Percentiles rank a stretch among this genome's conserved stretches.
Conservation (phyloP, 1,140 invertebrate genomes). For the Acromyrmex heyeri region DNA sequence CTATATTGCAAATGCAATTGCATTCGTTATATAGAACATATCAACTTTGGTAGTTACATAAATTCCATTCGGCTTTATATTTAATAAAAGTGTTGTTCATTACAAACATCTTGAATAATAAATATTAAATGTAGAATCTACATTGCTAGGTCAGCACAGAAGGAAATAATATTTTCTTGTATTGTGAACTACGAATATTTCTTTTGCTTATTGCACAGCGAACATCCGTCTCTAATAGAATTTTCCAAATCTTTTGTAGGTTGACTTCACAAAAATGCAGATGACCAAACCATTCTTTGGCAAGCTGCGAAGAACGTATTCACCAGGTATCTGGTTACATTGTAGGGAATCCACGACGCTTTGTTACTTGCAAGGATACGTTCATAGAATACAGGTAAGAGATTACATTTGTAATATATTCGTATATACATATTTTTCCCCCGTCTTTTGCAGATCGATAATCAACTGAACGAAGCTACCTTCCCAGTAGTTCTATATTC, state of each 20-base stretch:
- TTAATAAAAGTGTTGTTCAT: neutral
- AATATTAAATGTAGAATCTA: neutral
- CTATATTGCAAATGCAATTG: neutral
- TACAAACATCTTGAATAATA: neutral
- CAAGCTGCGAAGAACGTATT: conserved; percentile 91
- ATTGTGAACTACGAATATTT: neutral
- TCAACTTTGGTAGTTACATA: neutral
- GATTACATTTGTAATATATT: conserved; percentile 8
- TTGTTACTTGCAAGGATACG: conserved; percentile 90
- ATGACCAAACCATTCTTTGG: conserved; percentile 96
- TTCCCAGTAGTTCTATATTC: conserved; percentile 93
- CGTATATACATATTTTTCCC: neutral
- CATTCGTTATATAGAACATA: neutral
- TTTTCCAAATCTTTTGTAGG: conserved; percentile 84
- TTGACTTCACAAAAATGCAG: conserved; percentile 94
- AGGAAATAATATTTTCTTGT: neutral
- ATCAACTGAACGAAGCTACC: conserved; percentile 92
- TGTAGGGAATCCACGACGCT: conserved; percentile 90
- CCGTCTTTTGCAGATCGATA: conserved; percentile 90
- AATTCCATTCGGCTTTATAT: neutral
- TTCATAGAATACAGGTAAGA: conserved; percentile 89
- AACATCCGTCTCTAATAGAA: neutral
- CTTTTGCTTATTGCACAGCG: neutral
- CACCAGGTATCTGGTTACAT: conserved; percentile 92
- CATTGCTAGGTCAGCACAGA: neutral